Base-by-base conservation (phyloP, 2,113 vertebrate species). In the Promerops cafer region DNA sequence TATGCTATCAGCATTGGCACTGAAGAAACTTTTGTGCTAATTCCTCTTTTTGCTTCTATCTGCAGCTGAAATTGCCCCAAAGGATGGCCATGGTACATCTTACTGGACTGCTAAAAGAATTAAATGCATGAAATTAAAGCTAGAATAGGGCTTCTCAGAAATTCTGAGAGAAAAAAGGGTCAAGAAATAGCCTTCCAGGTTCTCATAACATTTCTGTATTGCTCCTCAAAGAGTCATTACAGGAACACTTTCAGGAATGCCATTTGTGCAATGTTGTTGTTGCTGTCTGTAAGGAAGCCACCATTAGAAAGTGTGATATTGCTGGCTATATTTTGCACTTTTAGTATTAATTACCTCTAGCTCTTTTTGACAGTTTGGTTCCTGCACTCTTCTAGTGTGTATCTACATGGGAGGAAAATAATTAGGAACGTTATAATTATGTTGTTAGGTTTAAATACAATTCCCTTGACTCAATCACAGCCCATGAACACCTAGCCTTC, bases 1-100 rank as follows among this genome's bases (percentile, higher is more conserved):
- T 53, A 20, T 52, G 10, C 7, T 70, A 26, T 52, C 9, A 64
- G 1, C 0, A 0, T 40, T 9, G 14, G 1, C 5, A 10, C 28
- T 52, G 61, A 75, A 61, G 52, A 79, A 78, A 22, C 11, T 33
- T 75, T 78, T 63, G 31, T 65, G n/a, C 37, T 60, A 5, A 4
- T 70, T 31, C 53, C 17, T 89, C 28, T 72, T 77, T 87, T 33
- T 78, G 13, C 24, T 74, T 78, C 31, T 52, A 10, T 35, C n/a
- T 44, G 15, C 56, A 82, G 21, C 12, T 49, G 49, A 79, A 85
- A 45, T 37, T 66, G 22, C n/a, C 42, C 23, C 19, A 63, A 72
- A 53, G 3, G 6, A 42, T 2, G 4, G 1, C 9, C 28, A 20
- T 53, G 24, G 22, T 68, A n/a, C 2, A 17, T 33, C 3, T 59